phyloP scores from a whole-genome alignment of 2,888 invertebrate species.

The Odontomyia ornata region DNA sequence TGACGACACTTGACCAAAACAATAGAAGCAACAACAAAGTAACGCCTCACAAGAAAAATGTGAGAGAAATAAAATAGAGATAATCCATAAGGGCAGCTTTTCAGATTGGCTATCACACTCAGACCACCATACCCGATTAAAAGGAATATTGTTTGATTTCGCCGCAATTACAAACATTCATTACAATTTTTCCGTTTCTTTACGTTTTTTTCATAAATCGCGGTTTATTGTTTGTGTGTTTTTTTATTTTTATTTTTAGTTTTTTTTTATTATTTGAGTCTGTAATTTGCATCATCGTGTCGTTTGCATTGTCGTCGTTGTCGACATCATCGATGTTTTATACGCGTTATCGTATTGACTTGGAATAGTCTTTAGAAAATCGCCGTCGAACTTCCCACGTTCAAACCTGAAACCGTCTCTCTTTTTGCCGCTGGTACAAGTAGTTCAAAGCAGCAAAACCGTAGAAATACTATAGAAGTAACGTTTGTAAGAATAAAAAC shows the following conservation, averaged over 20 bases:
- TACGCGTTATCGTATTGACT: conserved; percentile 6
- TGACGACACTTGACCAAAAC: conserved; percentile 16
- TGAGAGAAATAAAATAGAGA: conserved; percentile 6
- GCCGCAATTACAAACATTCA: background rate
- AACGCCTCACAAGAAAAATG: background rate
- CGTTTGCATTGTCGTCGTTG: background rate
- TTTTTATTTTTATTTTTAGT: no score
- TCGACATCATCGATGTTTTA: conserved; percentile 9
- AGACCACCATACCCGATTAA: background rate
- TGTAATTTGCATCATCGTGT: conserved; percentile 1
- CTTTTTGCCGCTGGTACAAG: background rate
- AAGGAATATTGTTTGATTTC: conserved; percentile 5
- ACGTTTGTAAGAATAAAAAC: background rate
- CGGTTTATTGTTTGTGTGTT: background rate
- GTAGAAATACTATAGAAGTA: conserved; percentile 3
- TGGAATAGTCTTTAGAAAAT: background rate
- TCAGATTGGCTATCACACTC: background rate
- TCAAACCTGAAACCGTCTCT: background rate
- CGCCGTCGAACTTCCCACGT: background rate
- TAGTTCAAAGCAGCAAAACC: background rate
- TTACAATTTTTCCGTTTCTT: background rate
- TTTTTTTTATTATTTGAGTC: conserved; percentile 7
- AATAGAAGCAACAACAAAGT: background rate
- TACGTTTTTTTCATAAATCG: background rate
- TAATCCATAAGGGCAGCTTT: background rate